Base-by-base conservation (phyloP, 1,140 invertebrate genomes). In the Acromyrmex charruanus region DNA sequence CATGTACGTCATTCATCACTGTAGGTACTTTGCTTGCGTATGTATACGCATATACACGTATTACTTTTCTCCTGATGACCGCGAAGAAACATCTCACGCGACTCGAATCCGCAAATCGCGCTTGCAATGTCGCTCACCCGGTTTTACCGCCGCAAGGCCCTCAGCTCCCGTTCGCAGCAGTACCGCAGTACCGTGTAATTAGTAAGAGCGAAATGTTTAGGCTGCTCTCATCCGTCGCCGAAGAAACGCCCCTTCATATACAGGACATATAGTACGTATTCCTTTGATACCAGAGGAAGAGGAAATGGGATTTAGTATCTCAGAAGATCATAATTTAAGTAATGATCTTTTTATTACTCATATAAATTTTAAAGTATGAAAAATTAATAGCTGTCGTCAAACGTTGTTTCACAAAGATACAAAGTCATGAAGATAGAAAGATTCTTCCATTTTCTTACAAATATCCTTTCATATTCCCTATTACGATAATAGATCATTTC, bases 181-280 rank as follows among this genome's bases (percentile, higher is more conserved):
- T 77, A 55, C 53, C 86, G 51, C 63, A 49, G 89, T 68, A 88
- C 79, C 65, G 59, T 91, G 59, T 89, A 91, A 92, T 92, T 92
- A 91, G 66, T 84, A 89, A 85, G 69, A 86, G 84, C 88, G 89
- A 91, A 91, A 91, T 91, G 84, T 91, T 91, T 91, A 89, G 86
- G 77, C 79, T 80, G 71, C 65, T 65, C 82, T 77, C 69, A 68
- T 81, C 68, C 72, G 28, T 66, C 31, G 65, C 35, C n/a, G 82
- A 55, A 84, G 61, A 85, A 79, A 77, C 55, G 49, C 80, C 51
- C 39, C 79, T 68, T 77, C 53, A 49, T 87, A 51, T 31, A 0
- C 39, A 21, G 21, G 55, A 49, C 63, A 25, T 49, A 71, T 49
- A 71, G 31, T 58, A 75, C 7, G 14, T 61, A 86, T 55, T 51